These are phyloP conservation scores for Chitala chitala DNA, from an alignment of 2,113 vertebrate genomes.

Conservation along the genomic window DNA sequence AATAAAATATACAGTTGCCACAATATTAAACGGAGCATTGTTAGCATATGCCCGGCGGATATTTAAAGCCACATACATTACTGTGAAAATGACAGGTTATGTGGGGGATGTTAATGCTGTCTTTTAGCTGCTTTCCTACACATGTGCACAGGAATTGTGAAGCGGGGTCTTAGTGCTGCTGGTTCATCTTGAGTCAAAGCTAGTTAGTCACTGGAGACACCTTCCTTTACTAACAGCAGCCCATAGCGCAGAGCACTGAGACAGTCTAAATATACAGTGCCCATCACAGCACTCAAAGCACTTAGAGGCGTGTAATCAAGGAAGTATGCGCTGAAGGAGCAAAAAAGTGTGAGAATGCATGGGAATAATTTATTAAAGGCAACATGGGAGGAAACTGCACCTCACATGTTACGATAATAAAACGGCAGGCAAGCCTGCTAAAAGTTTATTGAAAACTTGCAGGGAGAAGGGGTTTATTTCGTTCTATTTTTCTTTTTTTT, in stretches of 20 bases:
- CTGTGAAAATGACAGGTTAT: not conserved
- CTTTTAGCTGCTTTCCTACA: not conserved
- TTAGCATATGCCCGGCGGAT: no score
- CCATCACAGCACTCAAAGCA: not conserved
- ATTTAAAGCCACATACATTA: not conserved
- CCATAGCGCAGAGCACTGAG: not conserved
- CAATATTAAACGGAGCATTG: no score
- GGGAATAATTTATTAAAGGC: slow-evolving; percentile 18
- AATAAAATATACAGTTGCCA: no score
- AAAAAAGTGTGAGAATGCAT: slow-evolving; percentile 11
- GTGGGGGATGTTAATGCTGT: not conserved
- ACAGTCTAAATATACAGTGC: not conserved
- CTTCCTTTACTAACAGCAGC: not conserved
- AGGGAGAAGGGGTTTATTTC: not conserved
- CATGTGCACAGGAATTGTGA: not conserved
- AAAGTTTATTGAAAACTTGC: not conserved
- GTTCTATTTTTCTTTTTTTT: no score
- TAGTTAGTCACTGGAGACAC: not conserved
- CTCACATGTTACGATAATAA: not conserved
- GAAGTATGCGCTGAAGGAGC: slow-evolving; percentile 10
- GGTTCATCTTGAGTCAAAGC: not conserved
- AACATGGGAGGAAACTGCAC: not conserved
- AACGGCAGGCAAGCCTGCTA: not conserved
- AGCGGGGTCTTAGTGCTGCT: not conserved
- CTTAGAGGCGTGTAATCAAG: slow-evolving; percentile 9